phyloP scores from a whole-genome alignment of 2,888 invertebrate genomes.

The Acholoe squamosa region DNA sequence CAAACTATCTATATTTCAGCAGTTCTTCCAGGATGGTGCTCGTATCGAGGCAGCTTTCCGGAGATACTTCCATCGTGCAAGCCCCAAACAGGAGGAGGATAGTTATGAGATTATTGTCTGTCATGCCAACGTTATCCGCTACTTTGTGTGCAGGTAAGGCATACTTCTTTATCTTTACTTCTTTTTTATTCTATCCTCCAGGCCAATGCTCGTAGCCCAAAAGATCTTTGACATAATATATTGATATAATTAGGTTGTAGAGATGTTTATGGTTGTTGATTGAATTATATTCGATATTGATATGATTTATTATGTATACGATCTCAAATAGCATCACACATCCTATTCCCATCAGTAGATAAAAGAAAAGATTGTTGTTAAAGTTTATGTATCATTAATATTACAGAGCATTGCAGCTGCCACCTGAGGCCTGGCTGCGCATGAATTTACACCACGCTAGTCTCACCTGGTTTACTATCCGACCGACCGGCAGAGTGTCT shows the following conservation, averaged over 20 bases:
- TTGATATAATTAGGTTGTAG: no score
- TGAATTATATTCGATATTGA: no score
- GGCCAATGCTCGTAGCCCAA: no score
- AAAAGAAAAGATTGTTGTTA: no score
- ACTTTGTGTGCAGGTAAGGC: conserved; percentile 84
- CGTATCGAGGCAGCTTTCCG: conserved; percentile 98
- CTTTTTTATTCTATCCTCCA: no score
- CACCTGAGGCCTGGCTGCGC: conserved; percentile 98
- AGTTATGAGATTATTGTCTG: conserved; percentile 96
- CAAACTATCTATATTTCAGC: conserved; percentile 85
- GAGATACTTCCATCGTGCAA: conserved; percentile 95
- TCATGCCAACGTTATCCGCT: conserved; percentile 98
- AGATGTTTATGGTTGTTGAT: no score
- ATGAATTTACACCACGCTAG: conserved; percentile 95
- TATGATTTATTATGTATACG: no score
- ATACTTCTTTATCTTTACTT: no score
- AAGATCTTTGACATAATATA: no score
- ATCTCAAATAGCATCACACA: no score
- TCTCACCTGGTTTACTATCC: conserved; percentile 93
- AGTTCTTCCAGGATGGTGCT: conserved; percentile 96
- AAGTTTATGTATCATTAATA: no score
- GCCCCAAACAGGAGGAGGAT: conserved; percentile 90
- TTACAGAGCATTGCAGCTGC: conserved; percentile 96
- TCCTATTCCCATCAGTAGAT: no score
- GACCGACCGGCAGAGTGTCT: conserved; percentile 93